Conservation (phyloP, 2,113 vertebrate species). For the Phalacrocorax aristotelis region DNA sequence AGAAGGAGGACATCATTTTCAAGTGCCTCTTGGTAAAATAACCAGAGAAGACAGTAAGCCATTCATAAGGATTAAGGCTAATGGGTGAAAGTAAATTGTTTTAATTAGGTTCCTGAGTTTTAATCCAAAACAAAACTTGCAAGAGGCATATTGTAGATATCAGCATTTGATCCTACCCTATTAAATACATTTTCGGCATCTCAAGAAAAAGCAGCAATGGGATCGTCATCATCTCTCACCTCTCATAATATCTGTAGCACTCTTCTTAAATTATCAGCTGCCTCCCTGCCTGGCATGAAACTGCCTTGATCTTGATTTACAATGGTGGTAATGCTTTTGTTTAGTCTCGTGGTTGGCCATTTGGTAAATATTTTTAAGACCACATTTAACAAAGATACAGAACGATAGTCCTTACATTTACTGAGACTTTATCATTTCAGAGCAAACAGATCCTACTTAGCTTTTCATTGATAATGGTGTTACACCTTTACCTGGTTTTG, state of each 20-base stretch:
- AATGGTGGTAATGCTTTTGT: constrained; percentile 72
- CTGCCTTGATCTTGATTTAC: constrained; percentile 76
- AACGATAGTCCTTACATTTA: constrained; percentile 48
- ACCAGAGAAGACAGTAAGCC: constrained; percentile 63
- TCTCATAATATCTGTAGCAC: constrained; percentile 56
- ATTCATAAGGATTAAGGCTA: constrained; percentile 69
- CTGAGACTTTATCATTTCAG: constrained; percentile 1
- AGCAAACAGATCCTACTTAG: neutral
- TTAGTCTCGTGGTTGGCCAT: constrained; percentile 73
- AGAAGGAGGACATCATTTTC: constrained; percentile 64
- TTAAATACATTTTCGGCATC: constrained; percentile 52
- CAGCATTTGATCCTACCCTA: constrained; percentile 41
- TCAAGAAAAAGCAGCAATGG: constrained; percentile 44
- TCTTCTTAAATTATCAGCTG: constrained; percentile 63
- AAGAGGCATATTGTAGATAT: constrained; percentile 46
- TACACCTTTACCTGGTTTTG: constrained; percentile 40
- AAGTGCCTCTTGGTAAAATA: constrained; percentile 69
- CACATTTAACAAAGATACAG: constrained; percentile 56
- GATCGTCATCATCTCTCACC: constrained; percentile 61
- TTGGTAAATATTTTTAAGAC: constrained; percentile 73
- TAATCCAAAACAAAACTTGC: constrained; percentile 69
- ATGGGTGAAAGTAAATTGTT: constrained; percentile 70
- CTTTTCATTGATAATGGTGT: neutral
- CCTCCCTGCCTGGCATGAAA: constrained; percentile 71
- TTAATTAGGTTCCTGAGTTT: constrained; percentile 72